Base-by-base conservation (phyloP, 2,888 invertebrate species). In the Euzophera pinguis region DNA sequence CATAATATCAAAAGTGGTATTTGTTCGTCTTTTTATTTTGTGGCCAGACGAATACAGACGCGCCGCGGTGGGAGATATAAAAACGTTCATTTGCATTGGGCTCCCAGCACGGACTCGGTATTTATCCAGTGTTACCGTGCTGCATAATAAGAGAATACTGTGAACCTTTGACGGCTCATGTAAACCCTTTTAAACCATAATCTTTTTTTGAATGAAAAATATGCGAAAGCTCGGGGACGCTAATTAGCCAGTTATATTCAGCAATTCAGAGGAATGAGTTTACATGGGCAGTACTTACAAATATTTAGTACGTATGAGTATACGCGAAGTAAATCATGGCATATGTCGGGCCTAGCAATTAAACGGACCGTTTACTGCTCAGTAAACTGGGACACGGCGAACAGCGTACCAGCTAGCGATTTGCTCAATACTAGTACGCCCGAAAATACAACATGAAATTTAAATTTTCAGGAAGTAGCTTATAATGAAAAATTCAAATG, bases 31-130 rank as follows among this genome's bases (percentile, higher is more conserved):
- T 38, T 39, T 16, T 16, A 39, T 16, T 39, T 39, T 39, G 39
- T 39, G 39, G 10, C 68, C 75, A 76, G 80, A 76, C 79, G 75
- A 79, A 75, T 78, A 79, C 79, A 35, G 63, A 63, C 59, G 56
- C 56, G 63, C 64, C 61, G 69, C 67, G 60, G 58, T 59, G 69
- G 65, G 72, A 75, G 73, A 79, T 73, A 83, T 78, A 81, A 81
- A 84, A 85, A 82, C 79, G 68, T 79, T 83, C 81, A 86, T 88
- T 87, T 87, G 79, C 86, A 82, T 84, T 80, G 80, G 75, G 71
- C 78, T 73, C 75, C 69, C 65, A 43, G 69, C 67, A 67, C 69
- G 69, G 71, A 71, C 74, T 65, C 69, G 64, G 78, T 83, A 80
- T 84, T 84, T 85, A 84, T 81, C 75, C 75, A 80, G 78, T 80